Evolutionary conservation across 1,140 invertebrate genomes (phyloP).

Genomic region (Drosophila pseudoananassae): DNA sequence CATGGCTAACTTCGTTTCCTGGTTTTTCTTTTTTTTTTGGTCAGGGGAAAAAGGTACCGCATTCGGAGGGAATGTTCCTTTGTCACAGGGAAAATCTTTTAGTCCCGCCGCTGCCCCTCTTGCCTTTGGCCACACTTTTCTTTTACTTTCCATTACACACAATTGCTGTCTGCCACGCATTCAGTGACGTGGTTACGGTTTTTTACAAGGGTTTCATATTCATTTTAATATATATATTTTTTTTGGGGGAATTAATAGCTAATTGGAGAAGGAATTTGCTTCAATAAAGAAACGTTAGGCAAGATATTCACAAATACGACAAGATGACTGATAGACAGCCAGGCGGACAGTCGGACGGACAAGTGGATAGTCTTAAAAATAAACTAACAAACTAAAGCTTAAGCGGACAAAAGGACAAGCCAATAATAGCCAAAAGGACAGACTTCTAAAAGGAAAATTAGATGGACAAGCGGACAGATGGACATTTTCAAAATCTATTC

Average conservation of each 20-base stretch:
- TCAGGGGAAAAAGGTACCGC: background rate
- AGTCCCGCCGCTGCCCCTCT: background rate
- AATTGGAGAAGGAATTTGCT: background rate
- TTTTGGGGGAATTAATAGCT: background rate
- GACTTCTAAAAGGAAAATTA: too few species aligned
- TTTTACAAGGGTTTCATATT: background rate
- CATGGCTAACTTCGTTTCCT: constrained; percentile 46
- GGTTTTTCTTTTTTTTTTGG: constrained; percentile 3
- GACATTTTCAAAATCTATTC: too few species aligned
- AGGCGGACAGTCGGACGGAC: too few species aligned
- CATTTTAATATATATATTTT: background rate
- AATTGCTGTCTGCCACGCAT: constrained; percentile 32
- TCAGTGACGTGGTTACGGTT: background rate
- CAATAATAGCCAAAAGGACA: too few species aligned
- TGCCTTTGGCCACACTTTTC: background rate
- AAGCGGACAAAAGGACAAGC: too few species aligned
- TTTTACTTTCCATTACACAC: constrained; percentile 39
- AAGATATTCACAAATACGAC: too few species aligned
- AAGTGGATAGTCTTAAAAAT: too few species aligned
- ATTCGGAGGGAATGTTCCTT: too few species aligned
- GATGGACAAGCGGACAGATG: too few species aligned
- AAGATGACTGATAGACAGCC: too few species aligned
- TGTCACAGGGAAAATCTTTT: background rate
- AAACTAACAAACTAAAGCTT: too few species aligned
- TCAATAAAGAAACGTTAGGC: too few species aligned